A percentile compares a stretch with the other conserved stretches of the same genome.
These are phyloP conservation scores for Microctonus brassicae DNA, from an alignment of 2,888 invertebrate genomes.

Conservation along the genomic window DNA sequence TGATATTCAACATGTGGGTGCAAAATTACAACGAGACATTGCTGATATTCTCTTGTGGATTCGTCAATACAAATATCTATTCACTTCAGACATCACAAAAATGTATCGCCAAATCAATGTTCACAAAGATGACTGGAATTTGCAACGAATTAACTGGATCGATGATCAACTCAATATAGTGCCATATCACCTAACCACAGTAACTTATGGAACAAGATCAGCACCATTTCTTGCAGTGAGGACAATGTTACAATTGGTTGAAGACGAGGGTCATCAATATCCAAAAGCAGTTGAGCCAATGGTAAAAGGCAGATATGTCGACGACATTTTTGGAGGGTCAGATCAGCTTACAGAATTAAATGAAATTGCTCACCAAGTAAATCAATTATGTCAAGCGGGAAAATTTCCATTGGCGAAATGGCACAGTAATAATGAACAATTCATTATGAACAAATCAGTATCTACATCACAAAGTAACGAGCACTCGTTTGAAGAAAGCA, in stretches of 20 bases:
- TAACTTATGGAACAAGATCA: too few relatives aligned
- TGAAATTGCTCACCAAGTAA: background rate
- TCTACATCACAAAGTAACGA: conserved; percentile 27
- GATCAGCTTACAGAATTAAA: background rate
- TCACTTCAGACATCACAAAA: conserved; percentile 7
- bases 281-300: background rate
- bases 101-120: too few relatives aligned
- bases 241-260: too few relatives aligned
- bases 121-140: too few relatives aligned
- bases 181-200: too few relatives aligned
- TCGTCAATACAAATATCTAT: background rate
- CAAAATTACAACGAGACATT: background rate
- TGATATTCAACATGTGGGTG: background rate
- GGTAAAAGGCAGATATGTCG: background rate
- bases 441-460: conserved; percentile 28
- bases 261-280: background rate
- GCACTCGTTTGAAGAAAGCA: conserved; percentile 15
- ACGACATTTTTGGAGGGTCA: background rate
- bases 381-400: background rate
- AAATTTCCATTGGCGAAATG: background rate
- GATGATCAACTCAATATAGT: too few relatives aligned
- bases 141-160: too few relatives aligned
- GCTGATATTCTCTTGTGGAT: background rate
- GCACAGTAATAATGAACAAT: conserved; percentile 18
- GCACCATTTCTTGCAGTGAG: too few relatives aligned